Evolutionary conservation across 2,113 vertebrate species (phyloP), one percentile per base, ranked within the genome.

Genomic region (Ptychochromis oligacanthus): DNA sequence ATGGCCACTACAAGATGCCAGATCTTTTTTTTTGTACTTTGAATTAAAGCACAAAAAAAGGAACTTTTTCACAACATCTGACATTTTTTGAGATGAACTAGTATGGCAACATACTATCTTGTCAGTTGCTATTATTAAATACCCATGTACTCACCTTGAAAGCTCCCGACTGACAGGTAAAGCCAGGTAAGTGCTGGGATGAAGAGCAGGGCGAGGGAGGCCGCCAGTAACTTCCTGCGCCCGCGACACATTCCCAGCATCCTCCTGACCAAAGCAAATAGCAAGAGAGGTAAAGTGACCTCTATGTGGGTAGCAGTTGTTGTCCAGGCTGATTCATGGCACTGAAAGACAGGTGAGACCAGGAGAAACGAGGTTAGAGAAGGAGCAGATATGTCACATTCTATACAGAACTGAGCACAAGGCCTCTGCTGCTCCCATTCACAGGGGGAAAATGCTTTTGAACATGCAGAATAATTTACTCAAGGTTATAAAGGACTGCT

Each of bases 181-280:
- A 99, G 97, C 98, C 98, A 99, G 8, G 96, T 99, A 91, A 99
- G 61, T 0, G 98, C 97, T 7, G 98, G 98, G 91, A 99, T 97
- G 88, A 98, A 99, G 83, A 99, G 96, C 89, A 98, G 86, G 24
- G 96, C 97, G 80, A 99, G 92, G 75, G 97, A 97, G 90, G 97
- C 98, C 94, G 95, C 97, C 96, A 99, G 95, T 96, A 99, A 98
- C 95, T 98, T 99, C 96, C 98, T 96, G 96, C 98, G 97, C 92
- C 98, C 98, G 84, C 98, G 97, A 96, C 98, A 99, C 96, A 99
- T 97, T 95, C 97, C 98, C 96, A 99, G 97, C 98, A 99, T 99
- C 96, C 97, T 99, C 96, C 95, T 96, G 82, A 91, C 95, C 81
- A 81, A 91, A 91, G 94, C 93, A 6, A 93, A 84, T 55, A 90